A percentile compares a stretch with the other conserved stretches of the same genome.
Conservation (phyloP, 2,888 invertebrate genomes). For the Drosophila antonietae region DNA sequence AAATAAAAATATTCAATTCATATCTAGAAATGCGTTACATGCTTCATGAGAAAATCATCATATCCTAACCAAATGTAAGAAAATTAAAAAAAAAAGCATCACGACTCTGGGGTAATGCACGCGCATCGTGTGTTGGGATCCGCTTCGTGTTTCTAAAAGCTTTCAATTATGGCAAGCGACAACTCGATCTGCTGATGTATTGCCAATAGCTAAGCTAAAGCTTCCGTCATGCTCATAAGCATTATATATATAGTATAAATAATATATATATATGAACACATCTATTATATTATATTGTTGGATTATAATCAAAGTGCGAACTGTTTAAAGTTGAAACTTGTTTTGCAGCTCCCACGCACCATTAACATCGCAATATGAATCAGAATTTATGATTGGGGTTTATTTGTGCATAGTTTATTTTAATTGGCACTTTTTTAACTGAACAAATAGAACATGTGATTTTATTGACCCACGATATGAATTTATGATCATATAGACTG, state of each 20-base stretch:
- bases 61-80: neutral
- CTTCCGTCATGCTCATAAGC: conserved; percentile 16
- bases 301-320: conserved; percentile 22
- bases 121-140: conserved; percentile 6
- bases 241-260: neutral
- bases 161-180: conserved; percentile 24
- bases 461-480: conserved; percentile 1
- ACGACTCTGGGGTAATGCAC: conserved; percentile 9
- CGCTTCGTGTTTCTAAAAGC: conserved; percentile 23
- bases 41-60: neutral
- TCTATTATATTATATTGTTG: conserved; percentile 19
- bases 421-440: conserved; percentile 5
- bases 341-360: conserved; percentile 49
- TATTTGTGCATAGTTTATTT: conserved; percentile 16
- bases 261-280: neutral
- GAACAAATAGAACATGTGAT: conserved; percentile 1
- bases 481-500: conserved; percentile 10
- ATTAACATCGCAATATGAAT: conserved; percentile 40
- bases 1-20: no score
- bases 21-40: neutral
- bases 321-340: conserved; percentile 29
- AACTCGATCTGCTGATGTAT: conserved; percentile 31
- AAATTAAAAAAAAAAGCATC: neutral
- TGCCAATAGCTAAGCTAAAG: conserved; percentile 19
- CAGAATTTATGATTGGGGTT: conserved; percentile 6